Evolutionary conservation across 2,797 vertebrate genomes (phyloP).

Genomic region (Mus spretus): DNA sequence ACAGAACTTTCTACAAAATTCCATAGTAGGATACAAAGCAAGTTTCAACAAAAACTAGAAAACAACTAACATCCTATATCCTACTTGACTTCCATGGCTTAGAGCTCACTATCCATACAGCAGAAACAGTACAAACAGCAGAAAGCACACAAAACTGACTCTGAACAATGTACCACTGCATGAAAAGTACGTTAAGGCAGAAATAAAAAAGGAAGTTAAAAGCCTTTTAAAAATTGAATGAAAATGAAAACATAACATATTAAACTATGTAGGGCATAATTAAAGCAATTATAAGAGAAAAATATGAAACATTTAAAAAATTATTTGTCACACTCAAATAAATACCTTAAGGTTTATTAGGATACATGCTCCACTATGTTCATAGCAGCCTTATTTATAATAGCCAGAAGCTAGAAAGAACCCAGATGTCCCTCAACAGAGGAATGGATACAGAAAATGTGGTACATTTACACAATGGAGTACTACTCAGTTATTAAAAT

Average conservation of each 20-base stretch:
- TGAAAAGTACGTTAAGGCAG: neutral
- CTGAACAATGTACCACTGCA: too few relatives aligned
- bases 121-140: neutral
- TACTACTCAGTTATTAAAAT: too few relatives aligned
- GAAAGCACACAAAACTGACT: neutral
- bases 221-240: neutral
- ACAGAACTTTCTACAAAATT: neutral
- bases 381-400: too few relatives aligned
- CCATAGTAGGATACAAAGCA: neutral
- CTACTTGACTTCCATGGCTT: neutral
- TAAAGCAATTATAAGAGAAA: neutral
- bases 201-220: neutral
- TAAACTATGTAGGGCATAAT: neutral
- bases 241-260: neutral
- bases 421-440: too few relatives aligned
- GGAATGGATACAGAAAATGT: too few relatives aligned
- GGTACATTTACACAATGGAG: too few relatives aligned
- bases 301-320: slow-evolving; percentile 10
- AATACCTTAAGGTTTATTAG: neutral
- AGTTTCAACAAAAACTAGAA: neutral
- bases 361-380: too few relatives aligned
- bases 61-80: neutral
- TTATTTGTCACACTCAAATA: neutral
- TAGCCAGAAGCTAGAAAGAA: too few relatives aligned
- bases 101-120: neutral